These are phyloP conservation scores for Microcaecilia unicolor DNA, from an alignment of 2,797 vertebrate species.

Conservation along the genomic window DNA sequence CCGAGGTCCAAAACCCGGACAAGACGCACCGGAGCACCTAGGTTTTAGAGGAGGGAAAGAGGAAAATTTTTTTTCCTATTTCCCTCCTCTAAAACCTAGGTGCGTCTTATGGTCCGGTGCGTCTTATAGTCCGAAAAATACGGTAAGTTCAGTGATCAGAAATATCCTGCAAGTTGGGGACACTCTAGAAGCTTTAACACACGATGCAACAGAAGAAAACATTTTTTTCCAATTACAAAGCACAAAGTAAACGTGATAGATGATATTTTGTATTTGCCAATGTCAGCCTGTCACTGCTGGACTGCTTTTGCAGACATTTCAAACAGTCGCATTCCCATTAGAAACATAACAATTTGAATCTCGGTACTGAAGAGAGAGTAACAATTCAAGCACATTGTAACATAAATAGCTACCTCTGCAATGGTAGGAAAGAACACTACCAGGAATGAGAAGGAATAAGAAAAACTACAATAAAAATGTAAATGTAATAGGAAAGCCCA, in stretches of 20 bases:
- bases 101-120: too few relatives aligned
- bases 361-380: neutral
- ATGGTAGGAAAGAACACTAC: conserved; percentile 1
- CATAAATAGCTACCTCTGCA: neutral
- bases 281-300: conserved; percentile 1
- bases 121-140: too few relatives aligned
- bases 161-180: too few relatives aligned
- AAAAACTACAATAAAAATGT: conserved; percentile 25
- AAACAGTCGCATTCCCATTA: neutral
- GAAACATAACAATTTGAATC: neutral
- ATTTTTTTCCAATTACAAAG: conserved; percentile 2
- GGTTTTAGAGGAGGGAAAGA: too few relatives aligned
- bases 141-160: too few relatives aligned
- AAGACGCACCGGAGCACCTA: too few relatives aligned
- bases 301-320: neutral
- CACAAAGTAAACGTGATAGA: neutral
- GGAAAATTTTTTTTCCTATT: too few relatives aligned
- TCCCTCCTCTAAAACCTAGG: too few relatives aligned
- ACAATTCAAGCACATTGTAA: neutral
- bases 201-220: neutral
- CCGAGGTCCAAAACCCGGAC: too few relatives aligned
- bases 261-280: neutral
- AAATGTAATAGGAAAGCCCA: conserved; percentile 30
- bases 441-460: neutral
- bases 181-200: too few relatives aligned